Evolutionary conservation across 2,797 vertebrate species (phyloP).

Genomic region (Acridotheres tristis): DNA sequence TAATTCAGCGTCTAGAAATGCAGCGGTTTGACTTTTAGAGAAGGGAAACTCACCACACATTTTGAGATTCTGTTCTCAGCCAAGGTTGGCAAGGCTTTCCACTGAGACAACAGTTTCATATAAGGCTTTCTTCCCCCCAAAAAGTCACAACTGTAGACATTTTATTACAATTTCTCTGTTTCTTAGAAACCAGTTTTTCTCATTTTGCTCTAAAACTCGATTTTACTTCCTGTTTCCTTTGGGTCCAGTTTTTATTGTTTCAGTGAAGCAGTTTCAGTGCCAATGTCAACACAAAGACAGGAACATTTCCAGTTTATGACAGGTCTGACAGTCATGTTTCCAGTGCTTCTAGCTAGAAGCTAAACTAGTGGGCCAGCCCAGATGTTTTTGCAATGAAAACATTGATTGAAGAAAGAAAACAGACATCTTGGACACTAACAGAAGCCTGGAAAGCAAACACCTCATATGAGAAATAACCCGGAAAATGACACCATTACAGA

Average conservation of each 20-base stretch:
- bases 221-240: constrained; percentile 54
- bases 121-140: not conserved
- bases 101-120: not conserved
- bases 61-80: not conserved
- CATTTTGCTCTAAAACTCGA: not conserved
- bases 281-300: constrained; percentile 53
- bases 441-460: not conserved
- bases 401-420: constrained; percentile 18
- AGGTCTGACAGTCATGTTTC: not conserved
- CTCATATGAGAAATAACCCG: not conserved
- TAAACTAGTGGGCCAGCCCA: not conserved
- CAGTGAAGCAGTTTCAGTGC: not conserved
- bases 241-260: constrained; percentile 20
- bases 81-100: not conserved
- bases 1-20: not conserved
- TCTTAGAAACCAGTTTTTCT: constrained; percentile 44
- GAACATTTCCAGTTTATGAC: constrained; percentile 48
- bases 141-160: not conserved
- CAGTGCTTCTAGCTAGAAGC: constrained; percentile 5
- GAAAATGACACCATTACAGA: not conserved
- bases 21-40: not conserved
- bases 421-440: not conserved
- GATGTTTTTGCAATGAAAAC: constrained; percentile 35
- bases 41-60: not conserved
- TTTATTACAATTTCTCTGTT: not conserved